Evolutionary conservation across 2,113 vertebrate genomes (phyloP).

Genomic region (Nothocercus julius): DNA sequence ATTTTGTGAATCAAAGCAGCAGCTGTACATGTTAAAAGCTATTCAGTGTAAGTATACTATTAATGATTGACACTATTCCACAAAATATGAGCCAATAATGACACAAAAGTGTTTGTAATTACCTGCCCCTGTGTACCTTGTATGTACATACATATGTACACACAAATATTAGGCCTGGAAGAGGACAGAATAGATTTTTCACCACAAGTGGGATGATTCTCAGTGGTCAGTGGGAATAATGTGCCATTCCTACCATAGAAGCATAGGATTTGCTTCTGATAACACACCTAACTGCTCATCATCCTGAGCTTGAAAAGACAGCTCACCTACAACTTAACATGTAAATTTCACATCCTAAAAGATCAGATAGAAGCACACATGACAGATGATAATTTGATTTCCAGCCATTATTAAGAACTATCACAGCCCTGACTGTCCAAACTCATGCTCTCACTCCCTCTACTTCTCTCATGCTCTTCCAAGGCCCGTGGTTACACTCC

Average conservation of each 20-base stretch:
- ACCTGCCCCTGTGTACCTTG: too few relatives aligned
- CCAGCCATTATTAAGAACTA: not conserved
- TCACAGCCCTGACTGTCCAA: not conserved
- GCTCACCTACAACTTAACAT: not conserved
- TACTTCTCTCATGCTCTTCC: not conserved
- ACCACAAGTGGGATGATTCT: not conserved
- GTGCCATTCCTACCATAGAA: not conserved
- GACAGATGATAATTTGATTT: not conserved
- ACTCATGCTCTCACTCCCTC: not conserved
- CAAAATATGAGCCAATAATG: not conserved
- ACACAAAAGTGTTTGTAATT: not conserved
- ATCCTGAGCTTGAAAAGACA: not conserved
- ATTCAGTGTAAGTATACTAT: not conserved
- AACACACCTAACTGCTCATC: not conserved
- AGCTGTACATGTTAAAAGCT: not conserved
- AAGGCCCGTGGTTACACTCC: not conserved
- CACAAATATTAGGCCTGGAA: not conserved
- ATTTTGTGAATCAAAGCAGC: conserved; percentile 37
- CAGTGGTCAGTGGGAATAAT: not conserved
- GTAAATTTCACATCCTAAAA: not conserved
- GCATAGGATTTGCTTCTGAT: not conserved
- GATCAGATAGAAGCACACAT: not conserved
- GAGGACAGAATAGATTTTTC: not conserved
- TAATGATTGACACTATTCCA: not conserved
- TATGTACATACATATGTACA: not conserved